Base-by-base conservation (phyloP, 1,140 invertebrate genomes). In the Gonatopus flavifemur region DNA sequence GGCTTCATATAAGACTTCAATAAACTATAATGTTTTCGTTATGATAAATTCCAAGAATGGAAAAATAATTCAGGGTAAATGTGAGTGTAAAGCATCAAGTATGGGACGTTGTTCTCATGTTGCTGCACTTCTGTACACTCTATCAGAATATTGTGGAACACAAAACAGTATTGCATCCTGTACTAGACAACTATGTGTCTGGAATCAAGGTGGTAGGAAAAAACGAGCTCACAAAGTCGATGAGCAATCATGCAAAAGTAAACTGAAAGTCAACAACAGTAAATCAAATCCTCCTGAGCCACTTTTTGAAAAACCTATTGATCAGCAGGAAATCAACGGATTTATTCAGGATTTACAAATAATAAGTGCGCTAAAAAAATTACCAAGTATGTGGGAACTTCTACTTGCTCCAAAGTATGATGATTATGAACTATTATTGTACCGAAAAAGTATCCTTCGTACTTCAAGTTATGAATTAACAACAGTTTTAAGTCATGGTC, bases 101-200 rank as follows among this genome's bases (percentile, higher is more conserved):
- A 41, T 41, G 38, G 47, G 47, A 18, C 47, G 47, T 7, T 49
- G 47, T 15, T 12, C 19, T 8, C 37, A 49, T 12, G 47, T 41
- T 25, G 38, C n/a, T n/a, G 37, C 47, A 21, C n/a, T 49, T 10
- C 18, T 49, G 10, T 41, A 41, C 33, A 19, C 16, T 10, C 16
- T 49, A 5, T 28, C 33, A 10, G 16, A 41, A 8, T 33, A 16
- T 18, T 19, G 10, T 12, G n/a, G 13, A 18, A 18, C 3, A 2
- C 24, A 15, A 9, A 40, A 21, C 9, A 13, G 15, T n/a, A 22
- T 24, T 1, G 35, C 12, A 12, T 28, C 28, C n/a, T 30, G 35
- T 15, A 48, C 45, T 0, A 48, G 36, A 10, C 28, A 48, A 30
- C 13, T 30, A 8, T 48, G 45, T 21, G 2, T 9, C 3, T 48